phyloP scores from a whole-genome alignment of 1,140 invertebrate species.

The Chlorops oryzae region DNA sequence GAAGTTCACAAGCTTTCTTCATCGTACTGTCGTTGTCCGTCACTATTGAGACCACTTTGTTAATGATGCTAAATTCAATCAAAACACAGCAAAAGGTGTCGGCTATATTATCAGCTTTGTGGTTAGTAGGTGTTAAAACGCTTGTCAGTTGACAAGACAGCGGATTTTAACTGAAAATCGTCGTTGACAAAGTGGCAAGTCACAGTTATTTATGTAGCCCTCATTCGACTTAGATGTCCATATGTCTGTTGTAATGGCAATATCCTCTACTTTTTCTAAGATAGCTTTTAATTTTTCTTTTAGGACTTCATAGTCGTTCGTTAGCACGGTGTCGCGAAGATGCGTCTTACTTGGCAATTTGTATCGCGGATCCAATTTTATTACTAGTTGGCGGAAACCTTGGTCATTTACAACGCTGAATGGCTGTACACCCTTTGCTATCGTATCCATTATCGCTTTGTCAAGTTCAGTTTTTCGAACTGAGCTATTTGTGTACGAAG shows the following conservation, averaged over 20 bases:
- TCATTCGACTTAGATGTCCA: slow-evolving; percentile 6
- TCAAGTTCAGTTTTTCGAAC: not conserved
- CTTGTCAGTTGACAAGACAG: slow-evolving; percentile 5
- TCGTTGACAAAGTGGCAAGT: slow-evolving; percentile 5
- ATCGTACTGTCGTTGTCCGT: slow-evolving; percentile 14
- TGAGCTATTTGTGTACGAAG: not conserved
- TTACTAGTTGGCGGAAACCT: slow-evolving; percentile 2
- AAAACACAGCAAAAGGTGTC: slow-evolving; percentile 6
- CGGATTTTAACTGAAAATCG: not conserved
- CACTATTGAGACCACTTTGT: slow-evolving; percentile 12
- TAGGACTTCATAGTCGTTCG: slow-evolving; percentile 2
- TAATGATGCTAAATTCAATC: slow-evolving; percentile 7
- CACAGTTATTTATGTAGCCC: slow-evolving; percentile 3
- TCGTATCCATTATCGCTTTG: not conserved
- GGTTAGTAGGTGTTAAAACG: slow-evolving; percentile 10
- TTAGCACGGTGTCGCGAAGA: not conserved
- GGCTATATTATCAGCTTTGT: slow-evolving; percentile 6
- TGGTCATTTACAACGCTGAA: slow-evolving; percentile 4
- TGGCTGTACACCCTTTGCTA: slow-evolving; percentile 4
- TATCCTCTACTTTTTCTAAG: slow-evolving; percentile 1
- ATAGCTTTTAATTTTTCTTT: not conserved
- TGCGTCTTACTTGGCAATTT: slow-evolving; percentile 2
- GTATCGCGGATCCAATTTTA: slow-evolving; percentile 1
- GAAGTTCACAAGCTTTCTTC: slow-evolving; percentile 9
- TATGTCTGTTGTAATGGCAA: slow-evolving; percentile 4